Conservation (phyloP, 37 sponge, comb jelly and placozoan genomes). For the Cliona cf. orientalis region DNA sequence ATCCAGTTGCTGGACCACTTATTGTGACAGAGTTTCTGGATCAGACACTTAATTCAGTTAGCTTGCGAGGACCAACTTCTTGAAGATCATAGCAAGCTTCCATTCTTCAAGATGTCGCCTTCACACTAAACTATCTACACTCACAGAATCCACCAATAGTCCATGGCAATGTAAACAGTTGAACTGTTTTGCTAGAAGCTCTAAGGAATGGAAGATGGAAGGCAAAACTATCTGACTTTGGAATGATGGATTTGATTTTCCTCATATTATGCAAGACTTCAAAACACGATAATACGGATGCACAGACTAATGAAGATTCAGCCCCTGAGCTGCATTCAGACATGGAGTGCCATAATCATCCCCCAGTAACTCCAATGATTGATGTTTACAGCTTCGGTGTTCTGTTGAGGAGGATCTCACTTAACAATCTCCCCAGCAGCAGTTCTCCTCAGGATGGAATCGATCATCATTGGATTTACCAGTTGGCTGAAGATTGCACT, state of each 20-base stretch:
- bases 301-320: slow-evolving; percentile 49
- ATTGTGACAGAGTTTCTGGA: slow-evolving; percentile 77
- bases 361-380: slow-evolving; percentile 68
- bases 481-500: no score
- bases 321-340: slow-evolving; percentile 58
- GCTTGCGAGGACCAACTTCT: neutral
- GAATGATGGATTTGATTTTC: slow-evolving; percentile 55
- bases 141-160: slow-evolving; percentile 17
- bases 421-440: no score
- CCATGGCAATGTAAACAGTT: slow-evolving; percentile 67
- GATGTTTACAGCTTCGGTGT: slow-evolving; percentile 82
- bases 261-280: slow-evolving; percentile 12
- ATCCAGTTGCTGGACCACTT: slow-evolving; percentile 19
- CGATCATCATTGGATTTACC: no score
- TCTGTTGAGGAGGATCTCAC: no score
- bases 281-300: no score
- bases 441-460: no score
- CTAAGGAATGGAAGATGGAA: slow-evolving; percentile 32
- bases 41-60: slow-evolving; percentile 44
- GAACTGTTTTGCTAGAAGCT: slow-evolving; percentile 38
- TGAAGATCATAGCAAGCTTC: neutral
- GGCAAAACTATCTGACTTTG: slow-evolving; percentile 80
- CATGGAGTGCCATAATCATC: no score
- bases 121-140: slow-evolving; percentile 56
- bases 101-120: slow-evolving; percentile 50